Evolutionary conservation across 2,113 vertebrate genomes (phyloP).

Genomic region (Petroica traversi): DNA sequence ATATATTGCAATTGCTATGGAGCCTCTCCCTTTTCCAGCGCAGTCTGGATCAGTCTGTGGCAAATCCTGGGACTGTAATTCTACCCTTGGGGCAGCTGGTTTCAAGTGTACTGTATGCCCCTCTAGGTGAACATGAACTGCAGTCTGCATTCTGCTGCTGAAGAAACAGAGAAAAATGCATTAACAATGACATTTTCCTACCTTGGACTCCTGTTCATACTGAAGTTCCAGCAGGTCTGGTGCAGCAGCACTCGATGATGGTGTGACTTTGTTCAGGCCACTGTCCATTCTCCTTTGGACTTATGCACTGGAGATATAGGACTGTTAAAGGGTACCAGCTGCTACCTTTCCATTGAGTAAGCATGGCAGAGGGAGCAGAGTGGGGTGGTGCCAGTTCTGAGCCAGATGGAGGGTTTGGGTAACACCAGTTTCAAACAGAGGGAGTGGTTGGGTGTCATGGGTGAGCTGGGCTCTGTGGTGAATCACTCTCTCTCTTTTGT

Average conservation of each 20-base stretch:
- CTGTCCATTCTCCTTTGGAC: not conserved
- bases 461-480: not conserved
- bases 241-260: too few species aligned
- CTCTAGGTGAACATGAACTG: not conserved
- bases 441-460: fast-evolving
- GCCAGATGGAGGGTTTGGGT: not conserved
- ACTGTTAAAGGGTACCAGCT: not conserved
- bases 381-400: not conserved
- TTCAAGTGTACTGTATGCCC: too few species aligned
- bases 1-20: not conserved
- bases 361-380: not conserved
- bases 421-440: fast-evolving
- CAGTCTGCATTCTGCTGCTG: not conserved
- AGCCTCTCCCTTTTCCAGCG: not conserved
- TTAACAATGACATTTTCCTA: not conserved
- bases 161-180: not conserved
- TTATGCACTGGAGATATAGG: not conserved
- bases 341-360: not conserved
- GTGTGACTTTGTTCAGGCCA: not conserved
- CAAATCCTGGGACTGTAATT: not conserved
- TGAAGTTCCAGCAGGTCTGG: not conserved
- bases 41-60: not conserved
- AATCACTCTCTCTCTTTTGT: not conserved
- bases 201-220: not conserved
- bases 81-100: too few species aligned